phyloP scores from a whole-genome alignment of 2,888 invertebrate genomes.

The Mythimna ferrago region DNA sequence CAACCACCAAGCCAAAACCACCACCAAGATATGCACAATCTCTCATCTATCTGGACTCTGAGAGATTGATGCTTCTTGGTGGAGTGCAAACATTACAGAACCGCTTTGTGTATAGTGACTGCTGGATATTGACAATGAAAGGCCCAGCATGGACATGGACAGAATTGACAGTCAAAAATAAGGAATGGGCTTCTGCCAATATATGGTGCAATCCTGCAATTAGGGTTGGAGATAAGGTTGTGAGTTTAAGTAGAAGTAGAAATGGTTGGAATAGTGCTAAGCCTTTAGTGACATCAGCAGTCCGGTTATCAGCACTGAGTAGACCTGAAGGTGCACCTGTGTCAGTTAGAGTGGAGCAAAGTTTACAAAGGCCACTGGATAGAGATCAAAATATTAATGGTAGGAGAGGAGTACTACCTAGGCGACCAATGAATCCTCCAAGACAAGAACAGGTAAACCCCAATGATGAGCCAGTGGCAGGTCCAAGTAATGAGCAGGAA shows the following conservation, averaged over 20 bases:
- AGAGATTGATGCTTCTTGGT: conserved; percentile 95
- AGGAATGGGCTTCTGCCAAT: conserved; percentile 95
- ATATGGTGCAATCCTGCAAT: conserved; percentile 99
- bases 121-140: conserved; percentile 96
- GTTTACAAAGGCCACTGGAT: conserved; percentile 89
- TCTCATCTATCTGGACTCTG: conserved; percentile 95
- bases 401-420: conserved; percentile 90
- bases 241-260: conserved; percentile 93
- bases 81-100: conserved; percentile 97
- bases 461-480: conserved; percentile 82
- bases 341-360: conserved; percentile 87
- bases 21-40: conserved; percentile 98
- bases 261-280: conserved; percentile 89
- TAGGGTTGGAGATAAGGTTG: conserved; percentile 93
- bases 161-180: conserved; percentile 94
- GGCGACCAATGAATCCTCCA: conserved; percentile 74
- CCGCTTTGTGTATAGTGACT: conserved; percentile 94
- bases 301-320: conserved; percentile 83
- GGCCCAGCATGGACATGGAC: conserved; percentile 94
- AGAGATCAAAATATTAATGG: conserved; percentile 94
- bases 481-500: conserved; percentile 83
- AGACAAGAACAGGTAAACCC: conserved; percentile 72
- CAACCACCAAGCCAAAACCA: conserved; percentile 93
- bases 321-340: conserved; percentile 86
- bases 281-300: conserved; percentile 90